These are phyloP conservation scores for Heterotis niloticus DNA, from an alignment of 2,113 vertebrate species.

Conservation along the genomic window DNA sequence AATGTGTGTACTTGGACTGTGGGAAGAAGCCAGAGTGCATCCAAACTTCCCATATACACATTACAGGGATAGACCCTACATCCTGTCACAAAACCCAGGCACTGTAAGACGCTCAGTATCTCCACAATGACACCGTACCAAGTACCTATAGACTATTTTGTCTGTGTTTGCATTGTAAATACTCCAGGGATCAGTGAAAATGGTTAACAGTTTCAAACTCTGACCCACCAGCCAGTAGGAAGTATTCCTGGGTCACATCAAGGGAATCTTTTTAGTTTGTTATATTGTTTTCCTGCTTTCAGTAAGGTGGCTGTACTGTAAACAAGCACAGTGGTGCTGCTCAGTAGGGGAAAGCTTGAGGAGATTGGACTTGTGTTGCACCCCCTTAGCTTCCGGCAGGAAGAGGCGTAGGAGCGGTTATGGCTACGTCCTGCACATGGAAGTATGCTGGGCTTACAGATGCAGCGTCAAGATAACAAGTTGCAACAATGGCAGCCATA, in stretches of 20 bases:
- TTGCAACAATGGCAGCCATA: conserved; percentile 33
- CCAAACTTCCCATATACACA: too few relatives aligned
- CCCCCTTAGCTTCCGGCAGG: conserved; percentile 51
- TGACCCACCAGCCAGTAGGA: background rate
- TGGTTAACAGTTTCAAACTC: too few relatives aligned
- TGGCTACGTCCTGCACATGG: conserved; percentile 45
- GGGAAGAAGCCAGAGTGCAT: too few relatives aligned
- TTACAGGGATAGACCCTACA: too few relatives aligned
- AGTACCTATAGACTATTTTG: too few relatives aligned
- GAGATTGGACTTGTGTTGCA: background rate
- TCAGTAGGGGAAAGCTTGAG: too few relatives aligned
- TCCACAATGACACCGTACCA: too few relatives aligned
- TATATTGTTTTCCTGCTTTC: background rate
- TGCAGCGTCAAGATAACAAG: conserved; percentile 50
- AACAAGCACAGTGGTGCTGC: background rate
- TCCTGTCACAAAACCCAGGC: too few relatives aligned
- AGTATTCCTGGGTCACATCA: background rate
- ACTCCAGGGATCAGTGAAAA: too few relatives aligned
- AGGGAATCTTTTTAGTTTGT: background rate
- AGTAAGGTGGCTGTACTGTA: background rate
- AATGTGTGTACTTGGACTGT: too few relatives aligned
- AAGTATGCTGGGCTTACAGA: conserved; percentile 40
- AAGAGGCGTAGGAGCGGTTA: conserved; percentile 50
- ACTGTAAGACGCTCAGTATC: too few relatives aligned
- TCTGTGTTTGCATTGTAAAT: too few relatives aligned